Conservation (phyloP, 2,113 vertebrate genomes). For the Setophaga coronata region DNA sequence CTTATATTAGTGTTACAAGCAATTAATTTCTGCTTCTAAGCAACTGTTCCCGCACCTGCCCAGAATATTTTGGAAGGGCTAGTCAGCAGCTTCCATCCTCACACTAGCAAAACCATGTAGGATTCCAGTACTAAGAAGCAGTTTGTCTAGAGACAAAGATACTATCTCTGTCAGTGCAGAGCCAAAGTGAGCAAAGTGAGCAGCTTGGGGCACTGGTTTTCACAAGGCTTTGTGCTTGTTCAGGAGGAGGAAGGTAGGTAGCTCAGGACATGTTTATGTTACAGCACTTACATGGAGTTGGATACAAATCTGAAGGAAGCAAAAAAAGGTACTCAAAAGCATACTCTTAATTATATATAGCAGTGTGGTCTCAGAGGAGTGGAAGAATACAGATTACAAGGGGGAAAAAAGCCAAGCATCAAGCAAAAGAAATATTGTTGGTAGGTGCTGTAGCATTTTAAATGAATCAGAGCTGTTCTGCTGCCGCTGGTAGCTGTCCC, state of each 20-base stretch:
- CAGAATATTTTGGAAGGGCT: neutral
- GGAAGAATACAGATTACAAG: neutral
- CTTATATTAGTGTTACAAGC: neutral
- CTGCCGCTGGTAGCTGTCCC: neutral
- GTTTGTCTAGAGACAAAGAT: neutral
- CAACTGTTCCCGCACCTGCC: neutral
- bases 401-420: neutral
- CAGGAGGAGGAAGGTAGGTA: neutral
- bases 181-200: neutral
- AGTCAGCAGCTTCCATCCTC: fast-evolving
- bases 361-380: neutral
- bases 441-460: neutral
- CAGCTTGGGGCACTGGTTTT: neutral
- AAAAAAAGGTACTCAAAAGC: neutral
- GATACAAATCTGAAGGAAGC: neutral
- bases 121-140: neutral
- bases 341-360: neutral
- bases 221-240: neutral
- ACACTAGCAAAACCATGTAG: neutral
- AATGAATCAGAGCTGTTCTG: neutral
- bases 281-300: neutral
- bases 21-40: neutral
- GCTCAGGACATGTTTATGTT: neutral
- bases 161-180: neutral
- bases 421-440: neutral